Conservation (phyloP, 2,797 vertebrate species). For the Pygocentrus nattereri region DNA sequence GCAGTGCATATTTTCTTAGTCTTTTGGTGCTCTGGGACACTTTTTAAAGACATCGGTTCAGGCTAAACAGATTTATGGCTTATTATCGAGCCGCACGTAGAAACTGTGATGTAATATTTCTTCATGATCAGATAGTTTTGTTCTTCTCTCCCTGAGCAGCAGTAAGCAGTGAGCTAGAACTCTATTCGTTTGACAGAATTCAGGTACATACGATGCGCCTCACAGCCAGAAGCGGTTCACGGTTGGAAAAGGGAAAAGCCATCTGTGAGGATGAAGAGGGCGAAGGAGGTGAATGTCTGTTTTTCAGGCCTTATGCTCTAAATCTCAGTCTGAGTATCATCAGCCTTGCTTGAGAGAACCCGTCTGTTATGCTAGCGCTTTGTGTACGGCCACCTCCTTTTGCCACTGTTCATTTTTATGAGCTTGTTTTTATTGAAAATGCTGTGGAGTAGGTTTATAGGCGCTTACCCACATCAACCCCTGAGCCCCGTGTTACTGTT, state of each 20-base stretch:
- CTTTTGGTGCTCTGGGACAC: not conserved
- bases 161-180: constrained; percentile 11
- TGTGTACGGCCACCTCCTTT: not conserved
- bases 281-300: not conserved
- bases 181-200: not conserved
- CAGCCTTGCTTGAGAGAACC: not conserved
- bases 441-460: not conserved
- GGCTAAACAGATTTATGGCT: not conserved
- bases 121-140: constrained; percentile 6
- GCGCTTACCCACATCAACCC: constrained; percentile 2
- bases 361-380: not conserved
- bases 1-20: not conserved
- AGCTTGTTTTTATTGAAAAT: constrained; percentile 48
- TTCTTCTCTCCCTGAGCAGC: constrained; percentile 9
- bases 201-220: not conserved
- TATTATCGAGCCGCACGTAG: not conserved
- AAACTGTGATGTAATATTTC: not conserved
- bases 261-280: not conserved
- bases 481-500: constrained; percentile 19
- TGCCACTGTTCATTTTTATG: constrained; percentile 31
- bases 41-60: not conserved
- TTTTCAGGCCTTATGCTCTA: not conserved
- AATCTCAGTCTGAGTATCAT: not conserved
- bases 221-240: constrained; percentile 1
- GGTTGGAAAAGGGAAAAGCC: not conserved